Base-by-base conservation (phyloP, 2,113 vertebrate genomes). In the Chionodraco myersi region DNA sequence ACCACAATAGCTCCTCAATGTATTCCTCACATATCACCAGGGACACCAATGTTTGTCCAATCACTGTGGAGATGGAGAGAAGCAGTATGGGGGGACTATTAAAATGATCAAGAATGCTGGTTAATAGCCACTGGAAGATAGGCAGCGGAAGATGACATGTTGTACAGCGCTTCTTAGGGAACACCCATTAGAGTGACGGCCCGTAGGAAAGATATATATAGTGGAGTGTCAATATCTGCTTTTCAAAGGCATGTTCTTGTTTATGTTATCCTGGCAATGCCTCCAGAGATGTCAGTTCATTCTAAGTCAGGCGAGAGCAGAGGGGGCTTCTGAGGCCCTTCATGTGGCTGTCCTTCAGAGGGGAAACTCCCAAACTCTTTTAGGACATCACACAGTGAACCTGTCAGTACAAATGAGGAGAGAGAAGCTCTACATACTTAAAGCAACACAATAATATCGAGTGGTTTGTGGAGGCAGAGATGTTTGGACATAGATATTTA, bases 1-100 rank as follows among this genome's bases (percentile, higher is more conserved):
- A 92, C 88, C 91, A 88, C 91, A 90, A 81, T 73, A 89, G 82
- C 83, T 88, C 90, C 85, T 92, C 88, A 82, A 85, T 89, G 86
- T 87, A 92, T 90, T 92, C 87, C 62, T 79, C 79, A 80, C 61
- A 52, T 84, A 65, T 86, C 90, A 74, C 91, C 21, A 75, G 92
- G 92, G 92, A 93, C 87, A 66, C 23, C 57, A 76, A 72, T 91
- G 90, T 91, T 91, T 91, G 84, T 87, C 90, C 80, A 81, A 90
- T 78, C 85, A 82, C 84, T 76, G 80, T 65, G 45, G 76, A 90
- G 90, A 75, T 47, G 3, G 72, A 72, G 80, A 70, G 75, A 90
- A 56, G 66, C 89, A 82, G 75, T 77, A 87, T 83, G 80, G 61
- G 84, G 87, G 81, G 80, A 87, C 89, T 88, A 91, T 88, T 91